These are phyloP conservation scores for Luscinia megarhynchos DNA, from an alignment of 2,797 vertebrate species.

Conservation along the genomic window DNA sequence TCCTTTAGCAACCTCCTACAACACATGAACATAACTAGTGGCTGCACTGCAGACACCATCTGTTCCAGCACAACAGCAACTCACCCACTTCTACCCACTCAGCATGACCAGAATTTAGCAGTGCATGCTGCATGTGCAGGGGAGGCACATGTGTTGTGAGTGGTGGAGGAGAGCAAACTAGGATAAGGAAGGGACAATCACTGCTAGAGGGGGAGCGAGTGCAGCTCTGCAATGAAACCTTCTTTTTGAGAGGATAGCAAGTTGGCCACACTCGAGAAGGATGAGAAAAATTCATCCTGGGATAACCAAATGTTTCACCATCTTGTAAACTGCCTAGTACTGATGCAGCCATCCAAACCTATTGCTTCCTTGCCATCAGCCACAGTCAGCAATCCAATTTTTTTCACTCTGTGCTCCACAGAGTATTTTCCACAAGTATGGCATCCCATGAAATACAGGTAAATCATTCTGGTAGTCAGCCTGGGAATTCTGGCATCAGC, in stretches of 20 bases:
- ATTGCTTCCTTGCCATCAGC: not conserved
- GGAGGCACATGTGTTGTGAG: constrained; percentile 27
- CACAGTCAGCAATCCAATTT: not conserved
- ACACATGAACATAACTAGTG: constrained; percentile 1
- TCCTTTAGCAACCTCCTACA: constrained; percentile 61
- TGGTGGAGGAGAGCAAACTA: not conserved
- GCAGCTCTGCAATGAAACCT: not conserved
- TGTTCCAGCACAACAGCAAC: constrained; percentile 58
- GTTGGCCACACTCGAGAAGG: not conserved
- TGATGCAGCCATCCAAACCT: not conserved
- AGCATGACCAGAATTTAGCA: constrained; percentile 32
- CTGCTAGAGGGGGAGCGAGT: not conserved
- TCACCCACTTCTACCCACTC: constrained; percentile 63
- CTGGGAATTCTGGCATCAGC: not conserved
- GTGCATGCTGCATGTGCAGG: not conserved
- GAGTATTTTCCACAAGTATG: not conserved
- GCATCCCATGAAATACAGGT: fast-evolving
- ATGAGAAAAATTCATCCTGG: not conserved
- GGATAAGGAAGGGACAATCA: not conserved
- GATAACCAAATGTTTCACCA: not conserved
- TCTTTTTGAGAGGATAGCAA: fast-evolving
- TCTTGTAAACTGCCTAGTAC: not conserved
- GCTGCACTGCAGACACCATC: constrained; percentile 63
- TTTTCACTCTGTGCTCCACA: not conserved
- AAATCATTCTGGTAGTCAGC: not conserved